Conservation (phyloP, 2,797 vertebrate genomes). For the Tenualosa ilisha region DNA sequence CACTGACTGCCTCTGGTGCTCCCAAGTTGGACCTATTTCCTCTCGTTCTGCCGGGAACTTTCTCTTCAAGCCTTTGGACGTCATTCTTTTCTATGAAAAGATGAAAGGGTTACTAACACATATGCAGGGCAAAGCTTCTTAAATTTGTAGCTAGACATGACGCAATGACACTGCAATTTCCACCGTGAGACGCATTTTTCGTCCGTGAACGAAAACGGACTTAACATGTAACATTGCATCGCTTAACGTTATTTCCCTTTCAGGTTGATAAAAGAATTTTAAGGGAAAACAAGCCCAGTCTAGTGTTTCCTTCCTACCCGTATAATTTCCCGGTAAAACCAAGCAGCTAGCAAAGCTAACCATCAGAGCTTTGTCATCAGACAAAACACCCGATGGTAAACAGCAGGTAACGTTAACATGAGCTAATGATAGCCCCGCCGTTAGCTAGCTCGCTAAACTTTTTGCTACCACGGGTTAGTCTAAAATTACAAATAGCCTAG, state of each 20-base stretch:
- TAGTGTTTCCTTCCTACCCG: background rate
- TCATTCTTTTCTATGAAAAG: slow-evolving; percentile 68
- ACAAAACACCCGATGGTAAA: background rate
- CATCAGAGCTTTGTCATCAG: background rate
- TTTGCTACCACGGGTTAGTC: background rate
- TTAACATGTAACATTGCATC: background rate
- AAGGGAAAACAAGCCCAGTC: background rate
- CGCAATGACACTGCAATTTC: too few relatives aligned
- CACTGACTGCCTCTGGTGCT: slow-evolving; percentile 75
- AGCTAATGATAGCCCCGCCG: background rate
- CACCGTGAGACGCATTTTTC: background rate
- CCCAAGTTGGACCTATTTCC: slow-evolving; percentile 59
- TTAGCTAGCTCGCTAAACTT: background rate
- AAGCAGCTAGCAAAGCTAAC: background rate
- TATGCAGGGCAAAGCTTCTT: too few relatives aligned
- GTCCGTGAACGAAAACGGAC: background rate
- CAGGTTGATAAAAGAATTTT: background rate
- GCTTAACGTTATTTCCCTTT: background rate
- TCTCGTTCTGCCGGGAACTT: slow-evolving; percentile 68
- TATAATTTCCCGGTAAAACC: background rate
- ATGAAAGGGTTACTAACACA: background rate
- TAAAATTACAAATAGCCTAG: background rate
- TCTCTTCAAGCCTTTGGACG: slow-evolving; percentile 78
- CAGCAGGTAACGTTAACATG: background rate
- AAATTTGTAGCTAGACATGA: too few relatives aligned